Evolutionary conservation across 2,888 invertebrate species (phyloP).

Genomic region (Pilophorus perplexus): DNA sequence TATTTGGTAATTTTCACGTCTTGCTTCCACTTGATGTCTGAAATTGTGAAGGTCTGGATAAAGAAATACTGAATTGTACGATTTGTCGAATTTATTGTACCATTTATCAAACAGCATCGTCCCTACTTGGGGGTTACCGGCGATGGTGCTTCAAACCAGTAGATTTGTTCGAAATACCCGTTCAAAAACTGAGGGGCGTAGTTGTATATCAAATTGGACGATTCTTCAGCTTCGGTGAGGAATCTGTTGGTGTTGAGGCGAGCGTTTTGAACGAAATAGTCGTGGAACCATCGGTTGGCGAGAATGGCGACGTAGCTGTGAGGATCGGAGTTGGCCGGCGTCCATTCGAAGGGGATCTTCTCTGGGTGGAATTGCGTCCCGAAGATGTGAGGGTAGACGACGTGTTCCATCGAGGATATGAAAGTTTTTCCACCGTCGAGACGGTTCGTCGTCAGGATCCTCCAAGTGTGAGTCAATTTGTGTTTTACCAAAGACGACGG

Average conservation of each 20-base stretch:
- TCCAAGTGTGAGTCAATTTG: conserved; percentile 64
- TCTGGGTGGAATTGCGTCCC: conserved; percentile 91
- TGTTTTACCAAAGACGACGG: conserved; percentile 56
- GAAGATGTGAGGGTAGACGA: conserved; percentile 74
- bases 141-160: conserved; percentile 64
- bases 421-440: conserved; percentile 66
- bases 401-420: conserved; percentile 74
- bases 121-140: no score
- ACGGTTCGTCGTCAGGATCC: conserved; percentile 67
- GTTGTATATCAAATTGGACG: conserved; percentile 68
- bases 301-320: conserved; percentile 44
- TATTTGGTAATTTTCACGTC: no score
- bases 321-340: conserved; percentile 49
- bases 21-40: no score
- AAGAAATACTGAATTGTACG: no score
- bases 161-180: conserved; percentile 63
- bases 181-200: conserved; percentile 64
- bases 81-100: no score
- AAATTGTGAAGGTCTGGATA: no score
- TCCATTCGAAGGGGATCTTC: conserved; percentile 78
- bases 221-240: conserved; percentile 54
- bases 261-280: conserved; percentile 53
- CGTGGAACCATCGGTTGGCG: conserved; percentile 46
- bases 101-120: no score
- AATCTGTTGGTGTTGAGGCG: conserved; percentile 65